Conservation (phyloP, 37 sponge, comb jelly and placozoan genomes). For the Tethya wilhelma region DNA sequence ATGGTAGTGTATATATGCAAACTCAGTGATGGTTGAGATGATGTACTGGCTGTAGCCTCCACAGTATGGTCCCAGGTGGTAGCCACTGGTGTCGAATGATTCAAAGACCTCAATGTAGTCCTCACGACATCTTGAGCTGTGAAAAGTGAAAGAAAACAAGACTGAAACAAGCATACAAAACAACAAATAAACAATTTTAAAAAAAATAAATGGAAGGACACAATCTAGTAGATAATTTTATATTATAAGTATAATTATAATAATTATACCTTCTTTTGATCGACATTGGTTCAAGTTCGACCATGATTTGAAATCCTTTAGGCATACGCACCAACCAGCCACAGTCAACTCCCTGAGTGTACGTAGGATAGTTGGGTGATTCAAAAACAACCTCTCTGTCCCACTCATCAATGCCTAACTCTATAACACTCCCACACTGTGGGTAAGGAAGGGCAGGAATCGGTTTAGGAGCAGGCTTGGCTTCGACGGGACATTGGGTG, state of each 20-base stretch:
- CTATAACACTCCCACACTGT: background rate
- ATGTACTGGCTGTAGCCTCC: background rate
- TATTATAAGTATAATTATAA: too few relatives aligned
- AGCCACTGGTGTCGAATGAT: background rate
- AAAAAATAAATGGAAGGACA: background rate
- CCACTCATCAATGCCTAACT: too few relatives aligned
- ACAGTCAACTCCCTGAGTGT: background rate
- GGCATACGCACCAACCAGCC: conserved; percentile 29
- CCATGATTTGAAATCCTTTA: background rate
- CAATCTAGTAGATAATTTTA: too few relatives aligned
- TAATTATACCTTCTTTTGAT: conserved; percentile 1
- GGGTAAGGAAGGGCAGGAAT: background rate
- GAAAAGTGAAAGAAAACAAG: background rate
- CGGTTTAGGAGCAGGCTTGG: background rate
- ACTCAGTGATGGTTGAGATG: background rate
- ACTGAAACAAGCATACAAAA: background rate
- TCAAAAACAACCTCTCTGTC: background rate
- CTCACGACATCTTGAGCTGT: background rate
- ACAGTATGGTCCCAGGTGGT: background rate
- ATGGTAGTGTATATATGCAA: conserved; percentile 19
- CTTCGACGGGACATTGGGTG: background rate
- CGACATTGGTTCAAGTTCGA: background rate
- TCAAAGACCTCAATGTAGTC: conserved; percentile 1
- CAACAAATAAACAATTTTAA: too few relatives aligned
- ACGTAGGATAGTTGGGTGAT: conserved; percentile 31